Evolutionary conservation across 2,797 vertebrate species (phyloP), one percentile per base, ranked within the genome.

Genomic region (Eospalax fontanierii): DNA sequence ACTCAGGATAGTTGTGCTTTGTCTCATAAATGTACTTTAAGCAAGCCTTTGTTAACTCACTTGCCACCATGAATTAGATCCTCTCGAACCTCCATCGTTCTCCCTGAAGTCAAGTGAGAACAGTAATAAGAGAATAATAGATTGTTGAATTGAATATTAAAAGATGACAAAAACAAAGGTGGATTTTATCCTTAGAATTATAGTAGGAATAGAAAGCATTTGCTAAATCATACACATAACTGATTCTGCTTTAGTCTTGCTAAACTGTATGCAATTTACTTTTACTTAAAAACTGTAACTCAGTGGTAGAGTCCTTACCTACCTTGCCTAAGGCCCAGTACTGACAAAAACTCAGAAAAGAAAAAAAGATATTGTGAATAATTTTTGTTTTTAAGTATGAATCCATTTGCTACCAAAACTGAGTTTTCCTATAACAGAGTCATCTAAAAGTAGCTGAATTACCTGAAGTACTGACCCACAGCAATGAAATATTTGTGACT

Each of bases 381-480:
- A 54, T 9, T 10, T 9, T 54, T 9, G 9, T 54, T 54, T 54
- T 14, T 54, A 94, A 95, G 73, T 91, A 92, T 59, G 74, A 71
- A 90, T 81, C 57, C 33, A 87, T 85, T 73, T 87, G 40, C n/a
- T 87, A 66, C 50, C 90, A 80, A 80, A 89, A 83, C 91, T 68
- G 66, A 76, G 4, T 57, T 38, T 74, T 91, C 70, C 38, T 43
- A 50, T 57, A 90, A 54, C 4, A 57, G 50, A 43, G 24, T 94
- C 85, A 80, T 63, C 38, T 73, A 95, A 90, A 89, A 70, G 35
- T 84, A 43, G 76, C 75, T 83, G 86, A 79, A 46, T 87, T 71
- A 73, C 94, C 94, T 74, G 73, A 89, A 96, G 85, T 93, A 78
- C 19, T 95, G 59, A 75, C 73, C 46, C 57, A 40, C 43, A 87